Conservation (phyloP, 2,888 invertebrate species). For the Torymus tubicola region DNA sequence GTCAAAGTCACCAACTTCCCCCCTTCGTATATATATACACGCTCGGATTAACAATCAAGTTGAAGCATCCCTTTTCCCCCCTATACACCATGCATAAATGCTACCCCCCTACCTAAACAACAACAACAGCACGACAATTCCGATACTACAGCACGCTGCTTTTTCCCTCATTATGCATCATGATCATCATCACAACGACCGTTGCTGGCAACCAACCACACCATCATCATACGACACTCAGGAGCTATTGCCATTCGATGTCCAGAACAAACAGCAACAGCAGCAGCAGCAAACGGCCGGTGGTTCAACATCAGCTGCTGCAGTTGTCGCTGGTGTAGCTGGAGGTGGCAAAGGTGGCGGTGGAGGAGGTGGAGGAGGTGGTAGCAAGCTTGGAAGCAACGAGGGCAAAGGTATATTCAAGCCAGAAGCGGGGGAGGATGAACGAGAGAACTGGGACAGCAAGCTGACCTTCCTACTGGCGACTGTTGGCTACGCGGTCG, state of each 20-base stretch:
- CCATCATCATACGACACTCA: background rate
- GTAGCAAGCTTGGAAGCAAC: conserved; percentile 81
- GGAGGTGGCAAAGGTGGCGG: conserved; percentile 57
- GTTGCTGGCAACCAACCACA: background rate
- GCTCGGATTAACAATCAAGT: too few species aligned
- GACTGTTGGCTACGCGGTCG: conserved; percentile 96
- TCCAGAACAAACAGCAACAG: conserved; percentile 32
- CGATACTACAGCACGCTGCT: too few species aligned
- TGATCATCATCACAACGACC: background rate
- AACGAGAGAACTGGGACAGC: conserved; percentile 94
- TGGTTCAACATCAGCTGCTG: background rate
- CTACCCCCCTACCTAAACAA: too few species aligned
- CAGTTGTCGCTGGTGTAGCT: background rate
- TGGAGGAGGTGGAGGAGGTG: conserved; percentile 61
- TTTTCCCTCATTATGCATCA: too few species aligned
- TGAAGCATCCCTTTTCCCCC: too few species aligned
- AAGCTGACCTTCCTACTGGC: conserved; percentile 94
- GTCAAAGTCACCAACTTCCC: too few species aligned
- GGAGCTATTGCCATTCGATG: conserved; percentile 17
- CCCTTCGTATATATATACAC: too few species aligned
- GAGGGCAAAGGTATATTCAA: conserved; percentile 82
- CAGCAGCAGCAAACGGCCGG: background rate
- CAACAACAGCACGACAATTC: too few species aligned
- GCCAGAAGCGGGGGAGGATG: conserved; percentile 84
- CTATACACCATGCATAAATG: too few species aligned